Evolutionary conservation across 2,797 vertebrate genomes (phyloP).

Genomic region (Malurus leucopterus): DNA sequence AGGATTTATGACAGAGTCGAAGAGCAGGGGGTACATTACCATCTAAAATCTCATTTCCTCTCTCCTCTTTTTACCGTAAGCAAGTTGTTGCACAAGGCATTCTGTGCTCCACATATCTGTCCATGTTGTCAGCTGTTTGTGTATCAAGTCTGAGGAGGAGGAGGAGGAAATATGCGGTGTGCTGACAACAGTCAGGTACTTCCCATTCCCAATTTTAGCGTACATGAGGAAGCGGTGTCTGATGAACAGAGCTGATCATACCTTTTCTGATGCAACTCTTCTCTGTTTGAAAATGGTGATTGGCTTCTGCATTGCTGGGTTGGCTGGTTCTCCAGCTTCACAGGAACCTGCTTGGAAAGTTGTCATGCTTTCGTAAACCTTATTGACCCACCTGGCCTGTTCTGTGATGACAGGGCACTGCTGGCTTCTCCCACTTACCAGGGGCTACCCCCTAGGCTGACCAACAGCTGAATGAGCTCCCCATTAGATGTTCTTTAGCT

Average conservation of each 20-base stretch:
- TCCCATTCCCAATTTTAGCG: not conserved
- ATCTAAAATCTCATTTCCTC: not conserved
- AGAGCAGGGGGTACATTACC: not conserved
- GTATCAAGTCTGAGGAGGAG: conserved; percentile 10
- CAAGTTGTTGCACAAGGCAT: conserved; percentile 39
- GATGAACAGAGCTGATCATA: not conserved
- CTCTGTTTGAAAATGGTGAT: not conserved
- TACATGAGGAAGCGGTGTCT: not conserved
- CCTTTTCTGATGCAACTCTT: conserved; percentile 38
- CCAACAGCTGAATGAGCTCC: not conserved
- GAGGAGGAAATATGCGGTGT: conserved; percentile 27
- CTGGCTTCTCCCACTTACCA: not conserved
- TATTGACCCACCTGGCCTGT: conserved; percentile 17
- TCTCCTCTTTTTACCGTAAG: conserved; percentile 9
- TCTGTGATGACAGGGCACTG: not conserved
- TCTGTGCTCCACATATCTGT: conserved; percentile 12
- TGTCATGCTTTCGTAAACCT: not conserved
- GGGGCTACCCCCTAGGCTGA: conserved; percentile 5
- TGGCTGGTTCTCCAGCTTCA: conserved; percentile 46
- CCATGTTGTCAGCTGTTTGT: conserved; percentile 34
- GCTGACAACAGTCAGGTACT: conserved; percentile 16
- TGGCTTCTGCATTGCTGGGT: conserved; percentile 22
- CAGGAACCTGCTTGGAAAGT: conserved; percentile 46
- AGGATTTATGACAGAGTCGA: not conserved
- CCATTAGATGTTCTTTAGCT: not conserved